phyloP scores from a whole-genome alignment of 2,888 invertebrate genomes.

The Synanthedon tipuliformis region DNA sequence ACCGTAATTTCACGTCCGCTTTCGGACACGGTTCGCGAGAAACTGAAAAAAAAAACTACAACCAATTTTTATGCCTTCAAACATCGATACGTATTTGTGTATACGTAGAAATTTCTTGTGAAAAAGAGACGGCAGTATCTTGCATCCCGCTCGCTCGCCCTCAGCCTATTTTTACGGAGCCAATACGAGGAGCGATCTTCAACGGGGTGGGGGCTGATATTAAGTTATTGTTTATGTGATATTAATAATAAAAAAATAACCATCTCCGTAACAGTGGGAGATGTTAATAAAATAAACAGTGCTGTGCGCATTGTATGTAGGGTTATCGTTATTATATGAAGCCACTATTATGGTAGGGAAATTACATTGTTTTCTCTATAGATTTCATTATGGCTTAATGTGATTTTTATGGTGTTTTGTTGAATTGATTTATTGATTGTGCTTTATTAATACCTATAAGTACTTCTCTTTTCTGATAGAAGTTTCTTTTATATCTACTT shows the following conservation, averaged over 20 bases:
- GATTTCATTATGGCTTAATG: constrained; percentile 33
- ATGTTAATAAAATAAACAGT: constrained; percentile 48
- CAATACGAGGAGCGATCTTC: constrained; percentile 54
- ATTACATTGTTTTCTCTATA: constrained; percentile 48
- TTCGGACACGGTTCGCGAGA: constrained; percentile 43
- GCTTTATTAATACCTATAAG: too few species aligned
- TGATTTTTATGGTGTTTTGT: constrained; percentile 41
- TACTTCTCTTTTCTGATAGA: too few species aligned
- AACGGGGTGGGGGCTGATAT: constrained; percentile 62
- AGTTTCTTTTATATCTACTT: too few species aligned
- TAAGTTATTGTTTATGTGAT: constrained; percentile 67
- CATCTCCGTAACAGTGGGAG: constrained; percentile 29
- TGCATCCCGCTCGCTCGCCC: constrained; percentile 44
- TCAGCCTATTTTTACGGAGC: constrained; percentile 63
- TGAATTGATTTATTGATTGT: neutral
- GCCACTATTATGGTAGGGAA: constrained; percentile 41
- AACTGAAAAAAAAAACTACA: constrained; percentile 66
- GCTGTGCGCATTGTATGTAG: constrained; percentile 18
- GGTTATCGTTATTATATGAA: constrained; percentile 26
- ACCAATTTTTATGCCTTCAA: constrained; percentile 68
- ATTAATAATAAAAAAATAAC: constrained; percentile 65
- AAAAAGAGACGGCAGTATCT: constrained; percentile 24
- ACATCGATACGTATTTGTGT: constrained; percentile 68
- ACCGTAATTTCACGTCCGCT: neutral
- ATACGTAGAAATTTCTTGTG: constrained; percentile 55